Percentiles rank a stretch among this genome's conserved stretches.
Conservation (phyloP, 2,113 vertebrate genomes). For the Etia nguti region DNA sequence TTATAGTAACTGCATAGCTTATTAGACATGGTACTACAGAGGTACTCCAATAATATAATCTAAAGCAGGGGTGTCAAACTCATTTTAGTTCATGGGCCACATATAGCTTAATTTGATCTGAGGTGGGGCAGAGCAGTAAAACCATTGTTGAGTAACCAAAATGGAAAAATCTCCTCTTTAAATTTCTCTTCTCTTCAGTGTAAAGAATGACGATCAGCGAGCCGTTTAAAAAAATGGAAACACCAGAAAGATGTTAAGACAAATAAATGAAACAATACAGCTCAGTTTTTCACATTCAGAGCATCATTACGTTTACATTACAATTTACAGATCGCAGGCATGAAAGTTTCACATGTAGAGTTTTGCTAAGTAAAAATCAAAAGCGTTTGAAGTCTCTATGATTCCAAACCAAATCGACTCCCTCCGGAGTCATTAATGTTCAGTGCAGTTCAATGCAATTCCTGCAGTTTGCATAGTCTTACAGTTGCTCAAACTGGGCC, state of each 20-base stretch:
- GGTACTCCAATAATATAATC: not conserved
- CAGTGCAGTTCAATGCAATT: not conserved
- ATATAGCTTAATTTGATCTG: not conserved
- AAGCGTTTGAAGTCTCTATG: not conserved
- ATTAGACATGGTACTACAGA: constrained; percentile 9
- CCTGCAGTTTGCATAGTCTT: not conserved
- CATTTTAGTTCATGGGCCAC: not conserved
- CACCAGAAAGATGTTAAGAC: not conserved
- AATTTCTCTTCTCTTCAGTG: not conserved
- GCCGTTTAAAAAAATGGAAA: not conserved
- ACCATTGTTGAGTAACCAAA: not conserved
- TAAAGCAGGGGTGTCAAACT: not conserved
- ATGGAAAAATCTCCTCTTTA: not conserved
- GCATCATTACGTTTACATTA: not conserved
- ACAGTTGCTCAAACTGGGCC: not conserved
- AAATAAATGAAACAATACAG: not conserved
- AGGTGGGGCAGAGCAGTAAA: not conserved
- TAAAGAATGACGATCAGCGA: not conserved
- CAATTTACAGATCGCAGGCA: not conserved
- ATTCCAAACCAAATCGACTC: not conserved
- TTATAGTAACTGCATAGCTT: constrained; percentile 33
- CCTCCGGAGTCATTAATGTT: not conserved
- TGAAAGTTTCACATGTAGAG: not conserved
- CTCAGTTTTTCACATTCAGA: not conserved
- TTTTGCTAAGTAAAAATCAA: not conserved